Base-by-base conservation (phyloP, 1,140 invertebrate species). In the Heliconius congener region DNA sequence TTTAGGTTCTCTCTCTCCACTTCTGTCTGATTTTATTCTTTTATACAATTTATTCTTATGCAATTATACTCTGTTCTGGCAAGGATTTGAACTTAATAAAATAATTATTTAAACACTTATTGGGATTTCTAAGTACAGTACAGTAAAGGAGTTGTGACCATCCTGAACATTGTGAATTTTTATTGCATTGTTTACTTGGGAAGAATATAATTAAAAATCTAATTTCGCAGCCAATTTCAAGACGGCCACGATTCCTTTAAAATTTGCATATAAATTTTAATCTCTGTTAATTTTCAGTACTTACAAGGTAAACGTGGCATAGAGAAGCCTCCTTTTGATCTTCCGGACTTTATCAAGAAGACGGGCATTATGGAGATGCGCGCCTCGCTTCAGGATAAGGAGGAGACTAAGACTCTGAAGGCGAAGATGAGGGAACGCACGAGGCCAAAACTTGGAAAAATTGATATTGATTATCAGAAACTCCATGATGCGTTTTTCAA, bases 321-420 rank as follows among this genome's bases (percentile, higher is more conserved):
- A 88, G 99, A 99, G 91, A 99, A 99, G 87, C 98, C 99, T 2
- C 99, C 99, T 0, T 99, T 99, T 93, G 98, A 99, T 90, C 94
- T 99, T 70, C 99, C 99, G 1, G 99, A 99, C 86, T 99, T 99
- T 87, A 99, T 99, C 50, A 99, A 99, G 92, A 97, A 98, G 85
- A 99, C 99, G 2, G 99, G 99, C 13, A 99, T 99, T 81, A 99
- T 99, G 96, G 99, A 99, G 94, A 99, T 99, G 99, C 95, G 99
- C 70, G 98, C 99, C 39, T 99, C 99, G 11, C 95, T 99, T n/a
- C 98, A 99, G 91, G 99, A 99, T 89, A 99, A 99, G 87, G 99
- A 99, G 88, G 99, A 99, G 90, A 97, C 98, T 39, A 99, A 99
- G 90, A 98, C 98, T 0, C 93, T 99, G 8, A 99, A 99, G 93